A percentile compares a stretch with the other conserved stretches of the same genome.
phyloP scores from a whole-genome alignment of 2,113 vertebrate species.

The Eidolon helvum region DNA sequence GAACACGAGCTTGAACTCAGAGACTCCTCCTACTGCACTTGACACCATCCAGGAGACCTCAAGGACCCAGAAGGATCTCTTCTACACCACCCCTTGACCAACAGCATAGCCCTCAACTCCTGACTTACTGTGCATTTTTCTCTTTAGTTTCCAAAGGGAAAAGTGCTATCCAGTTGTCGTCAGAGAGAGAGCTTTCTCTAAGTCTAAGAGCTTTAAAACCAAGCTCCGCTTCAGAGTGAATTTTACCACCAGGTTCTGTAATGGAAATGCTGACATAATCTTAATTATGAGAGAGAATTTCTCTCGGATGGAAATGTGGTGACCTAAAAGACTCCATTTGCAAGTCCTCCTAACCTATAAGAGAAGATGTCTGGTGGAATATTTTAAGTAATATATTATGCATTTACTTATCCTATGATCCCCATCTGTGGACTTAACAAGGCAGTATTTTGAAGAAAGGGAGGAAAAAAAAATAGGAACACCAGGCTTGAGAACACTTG shows the following conservation, averaged over 20 bases:
- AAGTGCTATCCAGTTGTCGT: not conserved
- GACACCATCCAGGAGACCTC: not conserved
- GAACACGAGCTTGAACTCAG: not conserved
- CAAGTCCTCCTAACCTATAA: slow-evolving; percentile 60
- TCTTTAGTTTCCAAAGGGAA: not conserved
- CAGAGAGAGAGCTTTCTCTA: not conserved
- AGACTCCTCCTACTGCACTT: fast-evolving
- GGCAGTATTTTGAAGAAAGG: slow-evolving; percentile 56
- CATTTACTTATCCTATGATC: slow-evolving; percentile 59
- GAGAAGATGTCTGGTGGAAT: slow-evolving; percentile 36
- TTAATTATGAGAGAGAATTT: slow-evolving; percentile 54
- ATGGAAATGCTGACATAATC: slow-evolving; percentile 49
- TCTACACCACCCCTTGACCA: not conserved
- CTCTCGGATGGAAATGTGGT: slow-evolving; percentile 34
- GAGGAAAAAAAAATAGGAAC: not conserved
- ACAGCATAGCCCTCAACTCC: not conserved
- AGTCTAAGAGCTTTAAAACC: not conserved
- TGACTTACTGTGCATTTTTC: not conserved
- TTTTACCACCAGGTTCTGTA: not conserved
- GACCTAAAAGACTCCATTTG: slow-evolving; percentile 49
- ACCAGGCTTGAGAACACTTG: slow-evolving; percentile 48
- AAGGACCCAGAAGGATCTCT: fast-evolving
- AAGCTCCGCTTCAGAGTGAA: slow-evolving; percentile 18
- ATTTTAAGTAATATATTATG: slow-evolving; percentile 66
- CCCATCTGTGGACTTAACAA: slow-evolving; percentile 52